Conservation (phyloP, 2,113 vertebrate species). For the Neolamprologus falcicula region DNA sequence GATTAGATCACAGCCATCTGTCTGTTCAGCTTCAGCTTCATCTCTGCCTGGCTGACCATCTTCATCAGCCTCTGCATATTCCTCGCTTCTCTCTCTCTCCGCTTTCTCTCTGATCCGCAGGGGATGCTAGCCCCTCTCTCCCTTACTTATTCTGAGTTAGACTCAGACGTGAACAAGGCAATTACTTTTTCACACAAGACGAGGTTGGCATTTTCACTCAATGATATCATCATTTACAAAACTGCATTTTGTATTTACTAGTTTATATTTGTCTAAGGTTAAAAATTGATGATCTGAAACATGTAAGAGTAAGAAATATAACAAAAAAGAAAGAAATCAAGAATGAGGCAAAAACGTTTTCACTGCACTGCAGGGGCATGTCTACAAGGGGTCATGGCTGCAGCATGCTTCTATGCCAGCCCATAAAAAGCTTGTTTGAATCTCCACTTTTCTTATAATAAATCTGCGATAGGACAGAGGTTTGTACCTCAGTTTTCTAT, state of each 20-base stretch:
- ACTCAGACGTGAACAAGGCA: not conserved
- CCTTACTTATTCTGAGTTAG: not conserved
- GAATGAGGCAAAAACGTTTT: rapidly evolving
- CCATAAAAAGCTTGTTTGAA: not conserved
- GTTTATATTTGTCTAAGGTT: not conserved
- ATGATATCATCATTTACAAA: not conserved
- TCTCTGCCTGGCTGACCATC: not conserved
- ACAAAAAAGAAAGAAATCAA: not conserved
- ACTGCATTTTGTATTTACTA: not conserved
- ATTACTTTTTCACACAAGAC: not conserved
- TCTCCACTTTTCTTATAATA: not conserved
- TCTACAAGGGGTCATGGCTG: not conserved
- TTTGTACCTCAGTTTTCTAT: not conserved
- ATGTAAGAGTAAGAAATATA: not conserved
- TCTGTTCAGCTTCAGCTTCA: not conserved
- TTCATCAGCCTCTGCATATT: not conserved
- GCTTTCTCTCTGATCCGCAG: not conserved
- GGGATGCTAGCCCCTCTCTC: not conserved
- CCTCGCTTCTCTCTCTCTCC: rapidly evolving
- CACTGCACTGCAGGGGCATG: not conserved
- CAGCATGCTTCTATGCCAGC: not conserved
- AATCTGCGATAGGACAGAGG: not conserved
- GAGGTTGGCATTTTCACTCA: not conserved
- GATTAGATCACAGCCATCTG: not conserved
- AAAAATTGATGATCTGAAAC: not conserved